Percentiles rank a stretch among this genome's conserved stretches.
phyloP scores from a whole-genome alignment of 2,113 vertebrate genomes.

The Siphamia tubifer region DNA sequence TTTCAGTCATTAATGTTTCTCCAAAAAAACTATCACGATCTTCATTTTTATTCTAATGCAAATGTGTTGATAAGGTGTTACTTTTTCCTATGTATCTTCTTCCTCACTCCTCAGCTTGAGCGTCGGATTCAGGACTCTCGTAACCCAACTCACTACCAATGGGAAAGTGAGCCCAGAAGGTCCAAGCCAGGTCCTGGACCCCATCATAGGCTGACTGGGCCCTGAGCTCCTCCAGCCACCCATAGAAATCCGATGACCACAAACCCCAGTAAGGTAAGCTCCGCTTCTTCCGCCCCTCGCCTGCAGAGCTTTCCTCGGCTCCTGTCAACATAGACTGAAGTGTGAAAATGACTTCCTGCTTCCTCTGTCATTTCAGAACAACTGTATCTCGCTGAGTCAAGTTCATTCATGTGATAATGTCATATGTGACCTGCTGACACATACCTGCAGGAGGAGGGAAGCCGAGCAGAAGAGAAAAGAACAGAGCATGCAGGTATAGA shows the following conservation, averaged over 20 bases:
- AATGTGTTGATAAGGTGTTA: too few relatives aligned
- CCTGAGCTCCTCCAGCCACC: slow-evolving; percentile 71
- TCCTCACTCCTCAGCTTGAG: slow-evolving; percentile 18
- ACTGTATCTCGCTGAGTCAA: not conserved
- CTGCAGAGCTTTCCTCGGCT: slow-evolving; percentile 16
- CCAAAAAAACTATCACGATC: too few relatives aligned
- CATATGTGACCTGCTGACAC: not conserved
- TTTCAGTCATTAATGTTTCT: too few relatives aligned
- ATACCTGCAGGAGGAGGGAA: slow-evolving; percentile 17
- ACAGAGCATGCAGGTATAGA: not conserved
- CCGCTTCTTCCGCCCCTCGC: slow-evolving; percentile 37
- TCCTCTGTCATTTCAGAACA: not conserved
- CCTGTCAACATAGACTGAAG: not conserved
- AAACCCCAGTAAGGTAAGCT: slow-evolving; percentile 71
- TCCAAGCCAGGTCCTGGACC: slow-evolving; percentile 65
- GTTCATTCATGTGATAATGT: not conserved
- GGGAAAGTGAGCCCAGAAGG: slow-evolving; percentile 79
- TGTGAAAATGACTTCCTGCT: slow-evolving; percentile 3
- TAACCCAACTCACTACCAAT: slow-evolving; percentile 65
- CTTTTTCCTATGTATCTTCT: too few relatives aligned
- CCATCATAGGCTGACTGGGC: slow-evolving; percentile 51
- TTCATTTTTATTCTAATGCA: too few relatives aligned
- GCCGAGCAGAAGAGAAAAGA: slow-evolving; percentile 9
- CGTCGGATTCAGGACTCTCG: slow-evolving; percentile 35
- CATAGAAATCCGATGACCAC: slow-evolving; percentile 72